A percentile compares a stretch with the other conserved stretches of the same genome.
Evolutionary conservation across 1,140 invertebrate genomes (phyloP).

Genomic region (Schlechtendalia chinensis): DNA sequence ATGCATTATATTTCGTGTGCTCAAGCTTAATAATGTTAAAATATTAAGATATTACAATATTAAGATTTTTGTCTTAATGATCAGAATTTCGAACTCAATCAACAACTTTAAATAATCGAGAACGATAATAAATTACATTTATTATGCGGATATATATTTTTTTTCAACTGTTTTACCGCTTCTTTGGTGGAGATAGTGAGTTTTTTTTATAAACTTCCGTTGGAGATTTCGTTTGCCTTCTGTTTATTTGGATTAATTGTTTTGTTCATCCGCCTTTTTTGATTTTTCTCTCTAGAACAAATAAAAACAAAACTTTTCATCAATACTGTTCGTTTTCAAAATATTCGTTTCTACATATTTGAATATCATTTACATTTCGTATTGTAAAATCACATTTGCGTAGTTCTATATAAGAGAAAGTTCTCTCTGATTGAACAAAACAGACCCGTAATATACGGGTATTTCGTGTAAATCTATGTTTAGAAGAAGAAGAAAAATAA

Average conservation of each 20-base stretch:
- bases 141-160: slow-evolving; percentile 7
- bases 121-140: slow-evolving; percentile 12
- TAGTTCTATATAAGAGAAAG: background rate
- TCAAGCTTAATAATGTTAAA: too few species aligned
- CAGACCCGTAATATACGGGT: background rate
- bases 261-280: background rate
- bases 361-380: slow-evolving; percentile 27
- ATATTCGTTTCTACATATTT: slow-evolving; percentile 8
- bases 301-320: slow-evolving; percentile 27
- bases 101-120: background rate
- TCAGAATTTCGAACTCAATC: background rate
- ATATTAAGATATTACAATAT: too few species aligned
- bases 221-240: background rate
- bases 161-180: background rate
- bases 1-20: too few species aligned
- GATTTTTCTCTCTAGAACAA: background rate
- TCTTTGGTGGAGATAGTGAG: background rate
- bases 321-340: background rate
- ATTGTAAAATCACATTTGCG: background rate
- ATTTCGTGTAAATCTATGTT: background rate
- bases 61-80: background rate
- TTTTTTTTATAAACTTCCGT: slow-evolving; percentile 11
- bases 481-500: too few species aligned
- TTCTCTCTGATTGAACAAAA: background rate
- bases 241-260: slow-evolving; percentile 16